phyloP scores from a whole-genome alignment of 1,140 invertebrate genomes.

The Cydia splendana region DNA sequence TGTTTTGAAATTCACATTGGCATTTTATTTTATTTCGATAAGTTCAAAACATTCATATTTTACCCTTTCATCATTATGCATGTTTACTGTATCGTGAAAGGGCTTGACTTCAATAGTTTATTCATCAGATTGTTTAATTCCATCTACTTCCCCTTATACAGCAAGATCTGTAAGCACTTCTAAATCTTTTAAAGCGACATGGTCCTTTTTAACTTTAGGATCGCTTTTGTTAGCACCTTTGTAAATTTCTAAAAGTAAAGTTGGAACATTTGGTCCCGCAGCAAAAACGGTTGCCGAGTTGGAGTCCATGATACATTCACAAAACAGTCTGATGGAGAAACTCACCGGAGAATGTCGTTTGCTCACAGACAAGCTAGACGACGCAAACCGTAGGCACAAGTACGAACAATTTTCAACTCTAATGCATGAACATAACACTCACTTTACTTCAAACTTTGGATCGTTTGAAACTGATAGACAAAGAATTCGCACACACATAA shows the following conservation, averaged over 20 bases:
- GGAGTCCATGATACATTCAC: conserved; percentile 91
- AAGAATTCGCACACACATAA: background rate
- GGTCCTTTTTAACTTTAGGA: background rate
- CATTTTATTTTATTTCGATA: conserved; percentile 36
- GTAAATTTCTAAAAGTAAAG: conserved; percentile 53
- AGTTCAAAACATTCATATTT: conserved; percentile 78
- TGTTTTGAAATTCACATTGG: conserved; percentile 70
- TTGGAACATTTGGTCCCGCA: conserved; percentile 80
- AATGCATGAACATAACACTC: conserved; percentile 60
- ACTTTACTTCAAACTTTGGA: conserved; percentile 39
- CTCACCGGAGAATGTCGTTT: conserved; percentile 91
- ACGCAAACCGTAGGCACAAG: conserved; percentile 90
- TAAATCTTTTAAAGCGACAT: background rate
- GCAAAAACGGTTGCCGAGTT: conserved; percentile 90
- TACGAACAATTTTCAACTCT: conserved; percentile 80
- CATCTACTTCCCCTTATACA: conserved; percentile 28
- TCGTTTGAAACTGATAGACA: conserved; percentile 23
- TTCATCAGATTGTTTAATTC: conserved; percentile 81
- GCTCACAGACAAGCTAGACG: conserved; percentile 91
- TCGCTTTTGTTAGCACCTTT: background rate
- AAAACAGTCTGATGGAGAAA: conserved; percentile 93
- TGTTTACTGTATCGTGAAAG: conserved; percentile 68
- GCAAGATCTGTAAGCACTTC: conserved; percentile 48
- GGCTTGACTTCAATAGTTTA: conserved; percentile 82
- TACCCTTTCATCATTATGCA: conserved; percentile 75